Percentiles rank a stretch among this genome's conserved stretches.
Conservation (phyloP, 2,797 vertebrate genomes). For the Rhabdophis nuchalis region DNA sequence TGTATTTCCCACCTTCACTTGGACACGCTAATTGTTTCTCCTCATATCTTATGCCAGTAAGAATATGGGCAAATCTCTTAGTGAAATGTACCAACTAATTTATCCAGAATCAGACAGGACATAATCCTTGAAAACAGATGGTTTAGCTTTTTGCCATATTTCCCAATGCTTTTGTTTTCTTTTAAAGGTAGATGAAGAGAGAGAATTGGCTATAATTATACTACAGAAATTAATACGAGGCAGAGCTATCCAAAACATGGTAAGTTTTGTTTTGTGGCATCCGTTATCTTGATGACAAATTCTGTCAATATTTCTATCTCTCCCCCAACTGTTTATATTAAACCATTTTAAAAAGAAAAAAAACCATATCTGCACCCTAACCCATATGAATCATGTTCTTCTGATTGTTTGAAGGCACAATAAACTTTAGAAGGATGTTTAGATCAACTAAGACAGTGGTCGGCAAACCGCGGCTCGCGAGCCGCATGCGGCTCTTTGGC, state of each 20-base stretch:
- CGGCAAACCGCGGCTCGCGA: no score
- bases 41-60: not conserved
- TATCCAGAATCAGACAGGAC: not conserved
- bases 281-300: not conserved
- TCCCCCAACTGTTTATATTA: not conserved
- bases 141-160: not conserved
- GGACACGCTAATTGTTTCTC: not conserved
- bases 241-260: constrained; percentile 83
- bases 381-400: not conserved
- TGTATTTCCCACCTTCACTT: not conserved
- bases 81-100: not conserved
- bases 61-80: not conserved
- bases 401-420: not conserved
- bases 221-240: constrained; percentile 89
- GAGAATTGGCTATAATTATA: constrained; percentile 81
- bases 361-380: not conserved
- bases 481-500: no score
- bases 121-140: not conserved
- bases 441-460: not conserved
- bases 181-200: constrained; percentile 83
- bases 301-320: not conserved
- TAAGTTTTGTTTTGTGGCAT: constrained; percentile 43
- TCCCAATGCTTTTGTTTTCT: constrained; percentile 35
- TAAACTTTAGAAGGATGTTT: not conserved
- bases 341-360: not conserved